phyloP scores from a whole-genome alignment of 2,113 vertebrate species.

The Scytalopus superciliaris region DNA sequence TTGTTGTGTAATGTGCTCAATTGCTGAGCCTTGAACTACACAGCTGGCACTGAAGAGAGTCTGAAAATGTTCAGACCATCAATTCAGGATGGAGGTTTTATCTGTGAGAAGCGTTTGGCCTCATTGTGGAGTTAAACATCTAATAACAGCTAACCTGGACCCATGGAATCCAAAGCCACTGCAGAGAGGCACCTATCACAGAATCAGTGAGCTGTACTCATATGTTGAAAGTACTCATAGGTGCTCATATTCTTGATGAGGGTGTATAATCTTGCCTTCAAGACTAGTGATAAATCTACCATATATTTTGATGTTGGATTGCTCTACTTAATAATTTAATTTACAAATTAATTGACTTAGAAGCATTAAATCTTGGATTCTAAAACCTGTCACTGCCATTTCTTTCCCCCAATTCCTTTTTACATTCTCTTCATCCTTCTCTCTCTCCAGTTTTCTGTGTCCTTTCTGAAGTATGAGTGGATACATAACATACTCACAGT shows the following conservation, averaged over 20 bases:
- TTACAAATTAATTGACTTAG: background rate
- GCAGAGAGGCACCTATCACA: background rate
- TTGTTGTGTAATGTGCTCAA: no score
- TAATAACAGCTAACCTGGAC: background rate
- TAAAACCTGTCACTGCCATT: background rate
- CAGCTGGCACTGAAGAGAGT: no score
- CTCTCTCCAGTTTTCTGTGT: background rate
- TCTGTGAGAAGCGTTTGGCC: no score
- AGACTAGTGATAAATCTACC: background rate
- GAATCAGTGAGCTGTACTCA: background rate
- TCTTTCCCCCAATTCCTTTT: background rate
- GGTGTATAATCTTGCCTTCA: background rate
- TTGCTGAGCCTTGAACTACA: no score
- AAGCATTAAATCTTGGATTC: background rate
- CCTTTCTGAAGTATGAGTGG: background rate
- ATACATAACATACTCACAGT: background rate
- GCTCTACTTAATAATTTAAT: background rate
- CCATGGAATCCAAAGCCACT: background rate
- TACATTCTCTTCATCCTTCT: background rate
- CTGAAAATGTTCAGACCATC: no score
- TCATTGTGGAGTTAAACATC: background rate
- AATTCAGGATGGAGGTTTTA: no score
- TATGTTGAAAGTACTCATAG: background rate
- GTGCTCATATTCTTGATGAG: background rate
- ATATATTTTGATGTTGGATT: background rate